These are phyloP conservation scores for Mugil cephalus DNA, from an alignment of 2,113 vertebrate species.

Conservation along the genomic window DNA sequence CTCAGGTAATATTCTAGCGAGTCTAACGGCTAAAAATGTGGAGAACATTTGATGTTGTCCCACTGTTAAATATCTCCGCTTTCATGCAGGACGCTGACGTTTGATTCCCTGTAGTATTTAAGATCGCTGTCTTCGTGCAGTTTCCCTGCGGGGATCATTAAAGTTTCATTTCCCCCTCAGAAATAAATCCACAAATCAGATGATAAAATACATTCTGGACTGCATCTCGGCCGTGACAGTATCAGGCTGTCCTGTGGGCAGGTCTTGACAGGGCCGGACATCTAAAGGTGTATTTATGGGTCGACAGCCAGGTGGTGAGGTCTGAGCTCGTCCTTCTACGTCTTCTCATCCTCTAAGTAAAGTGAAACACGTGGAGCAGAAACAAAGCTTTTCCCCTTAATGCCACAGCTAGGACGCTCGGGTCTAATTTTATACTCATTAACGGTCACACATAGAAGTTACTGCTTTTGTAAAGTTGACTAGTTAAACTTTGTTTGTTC, in stretches of 20 bases:
- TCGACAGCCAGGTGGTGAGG: constrained; percentile 72
- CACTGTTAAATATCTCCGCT: neutral
- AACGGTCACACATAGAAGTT: constrained; percentile 27
- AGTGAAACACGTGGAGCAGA: constrained; percentile 40
- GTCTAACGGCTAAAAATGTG: neutral
- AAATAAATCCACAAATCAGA: neutral
- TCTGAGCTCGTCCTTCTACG: constrained; percentile 62
- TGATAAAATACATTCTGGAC: constrained; percentile 30
- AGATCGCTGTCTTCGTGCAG: constrained; percentile 25
- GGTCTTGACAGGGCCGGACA: constrained; percentile 45
- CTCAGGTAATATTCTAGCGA: no score
- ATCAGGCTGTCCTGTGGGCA: constrained; percentile 40
- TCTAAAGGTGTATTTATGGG: constrained; percentile 65
- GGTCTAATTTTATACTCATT: constrained; percentile 45
- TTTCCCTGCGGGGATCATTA: constrained; percentile 18
- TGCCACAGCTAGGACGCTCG: constrained; percentile 44
- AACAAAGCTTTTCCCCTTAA: constrained; percentile 41
- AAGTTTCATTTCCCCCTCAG: constrained; percentile 32
- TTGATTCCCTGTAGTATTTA: constrained; percentile 16
- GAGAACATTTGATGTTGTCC: constrained; percentile 13
- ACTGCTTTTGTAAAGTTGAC: constrained; percentile 24
- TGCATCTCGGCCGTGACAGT: constrained; percentile 46
- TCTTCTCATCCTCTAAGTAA: constrained; percentile 57
- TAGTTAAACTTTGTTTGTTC: constrained; percentile 50
- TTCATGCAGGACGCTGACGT: neutral